These are phyloP conservation scores for Drosophila quadrilineata DNA, from an alignment of 1,140 invertebrate species.

Conservation along the genomic window DNA sequence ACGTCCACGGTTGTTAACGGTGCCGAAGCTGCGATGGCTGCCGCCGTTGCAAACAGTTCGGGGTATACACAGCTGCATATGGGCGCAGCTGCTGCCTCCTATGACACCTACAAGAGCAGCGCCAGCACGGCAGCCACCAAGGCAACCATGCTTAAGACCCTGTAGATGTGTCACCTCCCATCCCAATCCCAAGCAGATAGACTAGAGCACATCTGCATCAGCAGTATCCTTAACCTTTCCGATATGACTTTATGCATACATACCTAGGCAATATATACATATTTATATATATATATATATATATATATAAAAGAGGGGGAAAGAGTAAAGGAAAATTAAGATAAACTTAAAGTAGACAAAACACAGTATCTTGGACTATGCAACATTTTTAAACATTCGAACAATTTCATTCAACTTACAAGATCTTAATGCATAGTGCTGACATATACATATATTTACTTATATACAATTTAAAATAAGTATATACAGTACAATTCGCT, in stretches of 20 bases:
- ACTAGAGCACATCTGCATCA: conserved; percentile 2
- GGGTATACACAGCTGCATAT: conserved; percentile 45
- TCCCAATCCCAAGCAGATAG: not conserved
- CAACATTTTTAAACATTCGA: too few relatives aligned
- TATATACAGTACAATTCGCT: too few relatives aligned
- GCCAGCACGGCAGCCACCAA: conserved; percentile 29
- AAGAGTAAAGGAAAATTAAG: not conserved
- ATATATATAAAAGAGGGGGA: not conserved
- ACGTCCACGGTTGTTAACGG: conserved; percentile 30
- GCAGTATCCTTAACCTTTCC: conserved; percentile 17
- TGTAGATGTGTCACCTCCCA: conserved; percentile 24
- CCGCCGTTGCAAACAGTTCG: conserved; percentile 39
- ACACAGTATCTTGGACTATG: conserved; percentile 21
- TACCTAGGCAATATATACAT: conserved; percentile 33
- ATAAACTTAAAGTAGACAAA: not conserved
- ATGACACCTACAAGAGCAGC: conserved; percentile 44
- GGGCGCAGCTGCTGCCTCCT: conserved; percentile 28
- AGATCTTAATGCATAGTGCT: not conserved
- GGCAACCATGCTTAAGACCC: conserved; percentile 53
- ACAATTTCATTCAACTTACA: not conserved
- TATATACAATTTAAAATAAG: too few relatives aligned
- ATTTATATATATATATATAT: conserved; percentile 25
- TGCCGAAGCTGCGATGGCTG: conserved; percentile 21
- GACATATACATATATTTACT: not conserved
- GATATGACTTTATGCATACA: conserved; percentile 12